Conservation (phyloP, 2,113 vertebrate species). For the Platycercus adscitus region DNA sequence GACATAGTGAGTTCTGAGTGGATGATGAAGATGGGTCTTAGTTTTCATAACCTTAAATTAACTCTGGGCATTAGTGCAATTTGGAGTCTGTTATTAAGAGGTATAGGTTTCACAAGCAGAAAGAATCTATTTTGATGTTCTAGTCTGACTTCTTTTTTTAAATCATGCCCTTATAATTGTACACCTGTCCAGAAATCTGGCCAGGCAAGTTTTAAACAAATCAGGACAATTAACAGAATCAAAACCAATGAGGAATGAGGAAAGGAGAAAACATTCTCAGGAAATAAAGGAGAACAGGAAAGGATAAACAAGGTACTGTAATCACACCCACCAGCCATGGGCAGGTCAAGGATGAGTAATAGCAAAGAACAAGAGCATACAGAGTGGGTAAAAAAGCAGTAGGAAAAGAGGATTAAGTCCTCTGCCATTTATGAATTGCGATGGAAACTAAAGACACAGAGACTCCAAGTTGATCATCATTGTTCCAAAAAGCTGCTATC, state of each 20-base stretch:
- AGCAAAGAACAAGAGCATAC: background rate
- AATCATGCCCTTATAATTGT: background rate
- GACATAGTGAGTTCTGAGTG: background rate
- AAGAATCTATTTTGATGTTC: background rate
- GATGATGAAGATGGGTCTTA: background rate
- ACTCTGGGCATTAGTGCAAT: background rate
- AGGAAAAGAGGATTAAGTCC: background rate
- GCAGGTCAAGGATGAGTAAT: background rate
- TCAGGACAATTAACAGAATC: background rate
- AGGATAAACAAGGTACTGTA: background rate
- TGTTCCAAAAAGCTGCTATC: background rate
- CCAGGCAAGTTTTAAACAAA: background rate
- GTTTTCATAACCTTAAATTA: slow-evolving; percentile 10
- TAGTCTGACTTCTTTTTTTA: background rate
- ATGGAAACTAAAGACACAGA: background rate
- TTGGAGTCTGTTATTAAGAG: slow-evolving; percentile 6
- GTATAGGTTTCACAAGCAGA: slow-evolving; percentile 1
- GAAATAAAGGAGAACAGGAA: background rate
- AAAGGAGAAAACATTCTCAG: background rate
- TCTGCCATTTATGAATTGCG: background rate
- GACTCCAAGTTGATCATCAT: background rate
- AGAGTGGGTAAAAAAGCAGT: background rate
- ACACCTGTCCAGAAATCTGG: background rate
- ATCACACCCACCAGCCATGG: background rate
- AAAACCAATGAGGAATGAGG: background rate